Conservation (phyloP, 2,888 invertebrate species). For the Aphodius granarius region DNA sequence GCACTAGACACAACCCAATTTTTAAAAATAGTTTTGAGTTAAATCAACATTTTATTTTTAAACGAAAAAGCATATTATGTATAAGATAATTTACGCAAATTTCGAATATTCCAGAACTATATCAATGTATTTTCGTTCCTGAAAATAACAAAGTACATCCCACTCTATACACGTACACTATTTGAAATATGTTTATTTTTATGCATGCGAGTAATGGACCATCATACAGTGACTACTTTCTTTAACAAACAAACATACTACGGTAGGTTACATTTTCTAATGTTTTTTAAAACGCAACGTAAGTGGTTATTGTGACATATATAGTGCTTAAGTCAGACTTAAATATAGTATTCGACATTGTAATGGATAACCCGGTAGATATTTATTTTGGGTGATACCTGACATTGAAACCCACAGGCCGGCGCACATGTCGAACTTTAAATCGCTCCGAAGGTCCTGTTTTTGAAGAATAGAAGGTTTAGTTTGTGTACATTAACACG, state of each 20-base stretch:
- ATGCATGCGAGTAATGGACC: background rate
- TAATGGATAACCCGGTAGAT: background rate
- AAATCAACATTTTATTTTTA: background rate
- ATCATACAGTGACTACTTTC: background rate
- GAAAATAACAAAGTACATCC: background rate
- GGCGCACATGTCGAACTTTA: background rate
- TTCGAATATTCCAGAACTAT: background rate
- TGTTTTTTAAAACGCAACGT: background rate
- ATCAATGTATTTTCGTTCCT: background rate
- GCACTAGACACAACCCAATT: background rate
- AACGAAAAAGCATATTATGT: background rate
- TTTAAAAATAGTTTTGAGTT: background rate
- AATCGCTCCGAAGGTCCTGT: background rate
- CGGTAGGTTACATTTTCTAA: background rate
- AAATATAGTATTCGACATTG: background rate
- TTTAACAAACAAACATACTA: background rate
- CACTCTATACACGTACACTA: background rate
- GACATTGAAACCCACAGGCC: background rate
- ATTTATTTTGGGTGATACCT: too few relatives aligned
- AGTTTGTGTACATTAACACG: background rate
- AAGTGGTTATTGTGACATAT: background rate
- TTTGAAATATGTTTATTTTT: background rate
- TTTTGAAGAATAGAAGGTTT: background rate
- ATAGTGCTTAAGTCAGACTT: background rate
- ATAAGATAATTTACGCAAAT: background rate